Percentiles rank a stretch among this genome's conserved stretches.
Conservation (phyloP, 2,797 vertebrate genomes). For the Botia kubotai region DNA sequence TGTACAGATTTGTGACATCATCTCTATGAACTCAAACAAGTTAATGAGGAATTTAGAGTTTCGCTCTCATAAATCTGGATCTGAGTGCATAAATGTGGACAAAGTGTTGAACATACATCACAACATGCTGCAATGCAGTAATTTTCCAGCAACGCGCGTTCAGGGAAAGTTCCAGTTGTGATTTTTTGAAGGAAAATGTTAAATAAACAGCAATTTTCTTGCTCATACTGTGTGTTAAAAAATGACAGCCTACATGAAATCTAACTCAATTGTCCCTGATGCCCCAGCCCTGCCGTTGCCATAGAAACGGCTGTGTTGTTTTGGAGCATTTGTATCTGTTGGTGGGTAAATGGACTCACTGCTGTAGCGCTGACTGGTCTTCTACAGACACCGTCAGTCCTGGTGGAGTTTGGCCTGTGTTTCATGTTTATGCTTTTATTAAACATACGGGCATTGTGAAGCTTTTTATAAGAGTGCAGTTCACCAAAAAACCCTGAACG, state of each 20-base stretch:
- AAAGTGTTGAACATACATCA: slow-evolving; percentile 31
- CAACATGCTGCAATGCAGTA: slow-evolving; percentile 28
- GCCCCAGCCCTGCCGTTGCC: slow-evolving; percentile 48
- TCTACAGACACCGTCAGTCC: slow-evolving; percentile 34
- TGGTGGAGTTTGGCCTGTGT: slow-evolving; percentile 26
- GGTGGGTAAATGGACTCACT: slow-evolving; percentile 40
- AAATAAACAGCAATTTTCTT: slow-evolving; percentile 39
- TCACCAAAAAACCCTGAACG: background rate
- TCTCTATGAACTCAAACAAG: slow-evolving; percentile 20
- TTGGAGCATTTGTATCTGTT: slow-evolving; percentile 53
- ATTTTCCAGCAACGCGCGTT: slow-evolving; percentile 30
- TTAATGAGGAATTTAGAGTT: slow-evolving; percentile 15
- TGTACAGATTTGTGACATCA: background rate
- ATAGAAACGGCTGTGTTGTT: slow-evolving; percentile 53
- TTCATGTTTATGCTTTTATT: slow-evolving; percentile 8
- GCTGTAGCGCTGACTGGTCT: slow-evolving; percentile 31
- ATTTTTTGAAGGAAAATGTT: slow-evolving; percentile 37
- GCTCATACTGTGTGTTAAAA: slow-evolving; percentile 33
- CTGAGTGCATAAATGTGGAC: slow-evolving; percentile 1
- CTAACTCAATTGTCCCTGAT: slow-evolving; percentile 43
- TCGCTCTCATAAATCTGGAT: background rate
- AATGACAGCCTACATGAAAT: slow-evolving; percentile 43
- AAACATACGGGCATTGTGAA: background rate
- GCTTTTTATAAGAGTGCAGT: background rate
- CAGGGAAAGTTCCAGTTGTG: slow-evolving; percentile 36